Evolutionary conservation across 2,888 invertebrate genomes (phyloP).

Genomic region (Leucoma salicis): DNA sequence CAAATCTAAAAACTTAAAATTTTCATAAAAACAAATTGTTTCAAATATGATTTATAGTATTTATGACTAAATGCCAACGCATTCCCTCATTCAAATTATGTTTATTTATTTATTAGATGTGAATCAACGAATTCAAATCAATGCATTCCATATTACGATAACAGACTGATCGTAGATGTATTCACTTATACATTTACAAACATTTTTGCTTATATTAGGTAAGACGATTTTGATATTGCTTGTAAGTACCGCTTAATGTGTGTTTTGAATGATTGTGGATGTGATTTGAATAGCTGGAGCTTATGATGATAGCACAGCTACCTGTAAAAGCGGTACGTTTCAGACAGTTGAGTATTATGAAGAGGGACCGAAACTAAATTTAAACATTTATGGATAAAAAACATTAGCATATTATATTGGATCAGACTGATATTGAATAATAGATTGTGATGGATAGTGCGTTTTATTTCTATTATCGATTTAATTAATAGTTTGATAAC

Average conservation of each 20-base stretch:
- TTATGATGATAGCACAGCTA: slow-evolving; percentile 9
- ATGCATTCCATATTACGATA: slow-evolving; percentile 60
- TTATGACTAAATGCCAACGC: slow-evolving; percentile 6
- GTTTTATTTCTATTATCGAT: slow-evolving; percentile 26
- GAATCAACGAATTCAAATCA: slow-evolving; percentile 21
- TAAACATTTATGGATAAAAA: slow-evolving; percentile 46
- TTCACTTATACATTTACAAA: slow-evolving; percentile 32
- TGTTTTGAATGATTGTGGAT: slow-evolving; percentile 22
- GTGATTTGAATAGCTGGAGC: slow-evolving; percentile 26
- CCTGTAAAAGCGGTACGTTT: slow-evolving; percentile 12
- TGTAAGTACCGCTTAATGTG: slow-evolving; percentile 21
- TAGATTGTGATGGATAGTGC: slow-evolving; percentile 48
- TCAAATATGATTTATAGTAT: no score
- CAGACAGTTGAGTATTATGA: slow-evolving; percentile 55
- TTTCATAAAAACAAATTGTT: no score
- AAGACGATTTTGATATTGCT: slow-evolving; percentile 23
- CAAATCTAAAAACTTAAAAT: no score
- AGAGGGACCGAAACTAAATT: slow-evolving; percentile 66
- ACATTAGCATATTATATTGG: slow-evolving; percentile 58
- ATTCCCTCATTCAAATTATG: slow-evolving; percentile 14
- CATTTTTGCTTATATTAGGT: slow-evolving; percentile 22
- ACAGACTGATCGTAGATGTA: slow-evolving; percentile 62
- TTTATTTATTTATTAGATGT: slow-evolving; percentile 9
- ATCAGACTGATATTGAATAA: slow-evolving; percentile 63
- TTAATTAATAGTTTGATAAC: slow-evolving; percentile 8